A percentile compares a stretch with the other conserved stretches of the same genome.
These are phyloP conservation scores for Peromyscus attwateri DNA, from an alignment of 2,797 vertebrate genomes.

Conservation along the genomic window DNA sequence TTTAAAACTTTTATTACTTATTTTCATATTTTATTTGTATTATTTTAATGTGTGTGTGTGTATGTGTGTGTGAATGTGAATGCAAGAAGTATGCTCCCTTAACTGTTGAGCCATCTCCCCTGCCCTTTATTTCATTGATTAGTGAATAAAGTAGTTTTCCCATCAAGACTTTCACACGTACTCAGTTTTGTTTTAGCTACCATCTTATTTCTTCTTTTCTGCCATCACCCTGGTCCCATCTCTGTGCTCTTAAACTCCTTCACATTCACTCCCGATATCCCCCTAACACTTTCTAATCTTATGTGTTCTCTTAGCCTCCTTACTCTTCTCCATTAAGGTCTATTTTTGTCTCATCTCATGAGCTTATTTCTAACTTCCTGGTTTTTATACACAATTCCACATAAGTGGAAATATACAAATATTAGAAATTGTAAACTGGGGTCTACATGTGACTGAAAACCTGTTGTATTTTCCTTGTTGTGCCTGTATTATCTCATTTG, in stretches of 20 bases:
- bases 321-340: not conserved
- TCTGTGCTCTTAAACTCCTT: not conserved
- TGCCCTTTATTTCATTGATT: not conserved
- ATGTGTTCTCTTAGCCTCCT: accelerated
- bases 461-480: not conserved
- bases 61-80: not conserved
- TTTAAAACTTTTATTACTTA: not conserved
- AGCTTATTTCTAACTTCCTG: not conserved
- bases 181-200: not conserved
- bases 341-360: too few species aligned
- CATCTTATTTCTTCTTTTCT: accelerated
- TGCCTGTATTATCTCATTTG: not conserved
- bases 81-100: too few species aligned
- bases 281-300: not conserved
- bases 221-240: accelerated
- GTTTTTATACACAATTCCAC: not conserved
- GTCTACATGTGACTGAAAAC: not conserved
- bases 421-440: not conserved
- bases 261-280: accelerated
- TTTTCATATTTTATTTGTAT: not conserved
- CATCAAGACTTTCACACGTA: not conserved
- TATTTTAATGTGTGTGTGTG: not conserved
- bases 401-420: not conserved
- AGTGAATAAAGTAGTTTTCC: not conserved
- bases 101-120: not conserved